Percentiles rank a stretch among this genome's conserved stretches.
Evolutionary conservation across 2,888 invertebrate genomes (phyloP).

Genomic region (Penaeus monodon): DNA sequence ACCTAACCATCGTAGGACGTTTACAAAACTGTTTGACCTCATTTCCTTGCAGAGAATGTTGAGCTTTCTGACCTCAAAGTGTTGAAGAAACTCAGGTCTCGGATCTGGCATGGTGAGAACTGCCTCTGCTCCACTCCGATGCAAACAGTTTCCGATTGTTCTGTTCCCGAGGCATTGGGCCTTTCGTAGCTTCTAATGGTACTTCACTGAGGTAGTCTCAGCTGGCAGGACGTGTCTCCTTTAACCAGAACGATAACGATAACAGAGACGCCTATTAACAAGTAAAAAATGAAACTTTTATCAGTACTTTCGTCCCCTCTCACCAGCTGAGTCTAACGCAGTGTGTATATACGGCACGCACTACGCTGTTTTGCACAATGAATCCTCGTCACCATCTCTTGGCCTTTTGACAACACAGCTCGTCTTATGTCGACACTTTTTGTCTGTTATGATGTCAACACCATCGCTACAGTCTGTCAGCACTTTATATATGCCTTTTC

Average conservation of each 20-base stretch:
- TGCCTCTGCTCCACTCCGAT: conserved; percentile 49
- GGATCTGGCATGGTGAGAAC: conserved; percentile 64
- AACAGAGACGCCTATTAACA: too few species aligned
- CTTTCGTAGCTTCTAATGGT: conserved; percentile 44
- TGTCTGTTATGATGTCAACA: too few species aligned
- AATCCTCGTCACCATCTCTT: conserved; percentile 33
- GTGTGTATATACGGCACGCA: conserved; percentile 9
- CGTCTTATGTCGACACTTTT: too few species aligned
- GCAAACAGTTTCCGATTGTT: conserved; percentile 34
- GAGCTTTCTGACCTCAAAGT: conserved; percentile 57
- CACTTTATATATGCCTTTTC: too few species aligned
- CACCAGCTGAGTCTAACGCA: too few species aligned
- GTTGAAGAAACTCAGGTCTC: conserved; percentile 62
- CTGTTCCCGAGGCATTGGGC: conserved; percentile 31
- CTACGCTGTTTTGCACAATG: conserved; percentile 48
- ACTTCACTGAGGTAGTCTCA: conserved; percentile 44
- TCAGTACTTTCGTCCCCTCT: too few species aligned
- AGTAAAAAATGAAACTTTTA: too few species aligned
- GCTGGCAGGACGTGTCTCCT: too few species aligned
- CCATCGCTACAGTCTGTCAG: too few species aligned
- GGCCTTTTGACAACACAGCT: neutral
- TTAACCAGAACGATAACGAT: too few species aligned
- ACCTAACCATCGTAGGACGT: conserved; percentile 1
- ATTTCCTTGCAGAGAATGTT: conserved; percentile 60
- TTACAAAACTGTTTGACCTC: conserved; percentile 36